Conservation (phyloP, 1,140 invertebrate genomes). For the Heliothis subflexa region DNA sequence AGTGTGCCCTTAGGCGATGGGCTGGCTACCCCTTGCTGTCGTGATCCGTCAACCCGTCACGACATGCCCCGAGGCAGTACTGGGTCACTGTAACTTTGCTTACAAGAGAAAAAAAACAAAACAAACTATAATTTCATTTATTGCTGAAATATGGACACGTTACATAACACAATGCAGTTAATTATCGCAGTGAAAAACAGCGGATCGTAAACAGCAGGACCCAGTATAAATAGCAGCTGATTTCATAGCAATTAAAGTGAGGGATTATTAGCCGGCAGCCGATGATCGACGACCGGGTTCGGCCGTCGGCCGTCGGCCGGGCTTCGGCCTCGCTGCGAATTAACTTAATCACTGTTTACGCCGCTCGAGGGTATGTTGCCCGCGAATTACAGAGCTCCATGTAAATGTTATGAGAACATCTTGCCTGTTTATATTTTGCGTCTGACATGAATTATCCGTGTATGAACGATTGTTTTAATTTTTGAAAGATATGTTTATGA, state of each 20-base stretch:
- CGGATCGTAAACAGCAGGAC: slow-evolving; percentile 30
- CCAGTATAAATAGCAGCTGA: slow-evolving; percentile 55
- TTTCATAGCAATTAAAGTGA: slow-evolving; percentile 66
- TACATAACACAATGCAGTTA: slow-evolving; percentile 40
- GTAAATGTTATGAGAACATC: slow-evolving; percentile 30
- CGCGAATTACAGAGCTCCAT: slow-evolving; percentile 33
- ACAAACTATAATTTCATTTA: slow-evolving; percentile 18
- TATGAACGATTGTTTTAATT: not conserved
- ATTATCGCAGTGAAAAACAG: slow-evolving; percentile 38
- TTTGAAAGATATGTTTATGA: not conserved
- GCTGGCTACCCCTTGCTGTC: slow-evolving; percentile 22
- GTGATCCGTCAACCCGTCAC: slow-evolving; percentile 42
- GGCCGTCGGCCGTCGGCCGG: slow-evolving; percentile 37
- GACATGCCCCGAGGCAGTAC: slow-evolving; percentile 8
- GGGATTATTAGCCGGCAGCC: slow-evolving; percentile 62
- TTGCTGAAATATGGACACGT: slow-evolving; percentile 2
- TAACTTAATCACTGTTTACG: slow-evolving; percentile 57
- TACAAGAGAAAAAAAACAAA: slow-evolving; percentile 5
- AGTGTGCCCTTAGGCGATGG: slow-evolving; percentile 13
- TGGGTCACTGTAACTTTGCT: not conserved
- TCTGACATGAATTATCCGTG: not conserved
- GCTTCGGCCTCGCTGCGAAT: slow-evolving; percentile 44
- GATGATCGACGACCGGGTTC: slow-evolving; percentile 52
- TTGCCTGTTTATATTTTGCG: slow-evolving; percentile 25
- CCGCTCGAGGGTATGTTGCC: slow-evolving; percentile 37